These are phyloP conservation scores for Okapia johnstoni DNA, from an alignment of 2,113 vertebrate genomes.

Conservation along the genomic window DNA sequence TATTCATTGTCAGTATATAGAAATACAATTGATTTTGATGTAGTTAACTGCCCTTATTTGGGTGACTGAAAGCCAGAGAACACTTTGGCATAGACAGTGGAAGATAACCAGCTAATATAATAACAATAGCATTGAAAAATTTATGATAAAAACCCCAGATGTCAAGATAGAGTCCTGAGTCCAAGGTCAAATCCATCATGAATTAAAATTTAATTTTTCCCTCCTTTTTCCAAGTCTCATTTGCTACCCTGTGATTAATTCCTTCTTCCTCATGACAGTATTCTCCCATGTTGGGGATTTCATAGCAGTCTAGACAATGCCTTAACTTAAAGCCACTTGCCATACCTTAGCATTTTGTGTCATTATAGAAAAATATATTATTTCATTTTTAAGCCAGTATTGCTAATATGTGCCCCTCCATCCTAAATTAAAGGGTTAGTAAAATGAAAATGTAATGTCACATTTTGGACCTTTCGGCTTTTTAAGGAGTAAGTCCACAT, in stretches of 20 bases:
- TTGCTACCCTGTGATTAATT: neutral
- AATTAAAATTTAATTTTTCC: neutral
- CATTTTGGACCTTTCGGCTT: neutral
- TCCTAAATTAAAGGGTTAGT: constrained; percentile 31
- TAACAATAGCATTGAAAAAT: neutral
- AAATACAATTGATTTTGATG: neutral
- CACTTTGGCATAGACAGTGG: neutral
- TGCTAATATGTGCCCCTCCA: neutral
- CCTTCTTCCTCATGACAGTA: neutral
- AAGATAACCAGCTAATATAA: neutral
- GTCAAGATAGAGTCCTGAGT: neutral
- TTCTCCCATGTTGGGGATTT: neutral
- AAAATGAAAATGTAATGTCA: constrained; percentile 17
- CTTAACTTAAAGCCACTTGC: constrained; percentile 27
- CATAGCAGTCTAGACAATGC: neutral
- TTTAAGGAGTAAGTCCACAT: constrained; percentile 45
- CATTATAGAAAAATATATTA: neutral
- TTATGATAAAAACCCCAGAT: neutral
- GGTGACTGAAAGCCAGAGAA: neutral
- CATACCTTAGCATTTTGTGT: neutral
- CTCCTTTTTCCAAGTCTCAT: neutral
- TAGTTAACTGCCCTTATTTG: neutral
- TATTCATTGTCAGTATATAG: neutral
- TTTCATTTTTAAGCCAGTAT: constrained; percentile 26
- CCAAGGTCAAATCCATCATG: neutral